These are phyloP conservation scores for Nothocercus nigrocapillus DNA, from an alignment of 2,113 vertebrate species.

Conservation along the genomic window DNA sequence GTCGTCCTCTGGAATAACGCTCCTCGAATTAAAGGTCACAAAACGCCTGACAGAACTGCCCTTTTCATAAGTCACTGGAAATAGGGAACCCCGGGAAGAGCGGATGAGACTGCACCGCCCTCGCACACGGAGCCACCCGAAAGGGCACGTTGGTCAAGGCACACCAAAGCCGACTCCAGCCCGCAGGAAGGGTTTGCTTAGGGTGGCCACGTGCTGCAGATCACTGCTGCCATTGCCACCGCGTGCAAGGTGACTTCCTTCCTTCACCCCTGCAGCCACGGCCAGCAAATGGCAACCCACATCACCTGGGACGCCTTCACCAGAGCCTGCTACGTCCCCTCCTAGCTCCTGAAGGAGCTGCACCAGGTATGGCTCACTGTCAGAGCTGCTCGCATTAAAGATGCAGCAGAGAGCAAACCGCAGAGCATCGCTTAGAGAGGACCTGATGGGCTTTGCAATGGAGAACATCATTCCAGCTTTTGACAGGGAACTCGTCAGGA, in stretches of 20 bases:
- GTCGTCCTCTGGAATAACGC: background rate
- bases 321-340: rapidly evolving
- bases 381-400: background rate
- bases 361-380: background rate
- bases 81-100: background rate
- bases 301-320: rapidly evolving
- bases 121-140: background rate
- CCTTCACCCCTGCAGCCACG: rapidly evolving
- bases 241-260: rapidly evolving
- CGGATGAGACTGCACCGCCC: background rate
- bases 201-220: rapidly evolving
- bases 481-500: slow-evolving; percentile 7
- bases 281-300: background rate
- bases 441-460: background rate
- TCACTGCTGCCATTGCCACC: rapidly evolving
- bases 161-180: slow-evolving; percentile 7
- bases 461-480: background rate
- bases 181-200: background rate
- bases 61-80: slow-evolving; percentile 54
- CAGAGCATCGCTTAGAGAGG: background rate
- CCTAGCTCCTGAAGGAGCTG: background rate
- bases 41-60: slow-evolving; percentile 17
- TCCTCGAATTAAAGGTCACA: slow-evolving; percentile 11
- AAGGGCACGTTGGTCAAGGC: slow-evolving; percentile 8
- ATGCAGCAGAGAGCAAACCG: background rate